Conservation (phyloP, 2,797 vertebrate genomes). For the Aselliscus stoliczkanus region DNA sequence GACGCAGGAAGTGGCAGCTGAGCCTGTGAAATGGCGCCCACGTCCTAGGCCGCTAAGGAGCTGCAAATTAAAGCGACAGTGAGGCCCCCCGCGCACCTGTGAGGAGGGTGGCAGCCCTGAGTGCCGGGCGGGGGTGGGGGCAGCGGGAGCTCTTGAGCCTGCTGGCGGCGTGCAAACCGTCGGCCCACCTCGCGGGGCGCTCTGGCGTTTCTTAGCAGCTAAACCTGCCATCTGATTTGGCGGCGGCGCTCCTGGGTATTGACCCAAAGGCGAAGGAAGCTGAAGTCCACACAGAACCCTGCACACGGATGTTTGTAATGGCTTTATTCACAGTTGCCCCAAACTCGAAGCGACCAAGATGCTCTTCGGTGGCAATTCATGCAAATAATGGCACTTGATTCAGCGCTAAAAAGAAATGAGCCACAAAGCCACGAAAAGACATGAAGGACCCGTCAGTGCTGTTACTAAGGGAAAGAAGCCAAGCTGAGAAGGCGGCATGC, state of each 20-base stretch:
- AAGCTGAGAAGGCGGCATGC: not conserved
- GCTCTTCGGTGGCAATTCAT: too few species aligned
- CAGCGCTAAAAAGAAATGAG: not conserved
- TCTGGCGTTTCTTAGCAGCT: not conserved
- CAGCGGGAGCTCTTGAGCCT: not conserved
- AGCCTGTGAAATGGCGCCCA: not conserved
- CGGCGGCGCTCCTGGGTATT: not conserved
- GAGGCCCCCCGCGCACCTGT: too few species aligned
- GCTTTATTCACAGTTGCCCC: not conserved
- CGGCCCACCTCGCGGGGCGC: not conserved
- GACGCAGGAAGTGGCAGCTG: too few species aligned
- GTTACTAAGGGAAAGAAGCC: not conserved
- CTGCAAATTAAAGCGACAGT: not conserved
- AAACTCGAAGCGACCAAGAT: not conserved
- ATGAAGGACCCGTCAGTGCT: not conserved
- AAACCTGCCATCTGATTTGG: too few species aligned
- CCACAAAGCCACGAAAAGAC: not conserved
- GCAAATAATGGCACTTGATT: not conserved
- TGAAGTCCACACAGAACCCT: not conserved
- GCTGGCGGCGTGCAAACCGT: too few species aligned
- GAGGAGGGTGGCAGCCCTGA: not conserved
- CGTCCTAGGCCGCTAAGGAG: not conserved
- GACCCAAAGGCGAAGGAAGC: not conserved
- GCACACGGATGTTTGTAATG: not conserved
- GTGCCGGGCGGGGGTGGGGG: rapidly evolving